These are phyloP conservation scores for Herpailurus yagouaroundi DNA, from an alignment of 2,113 vertebrate species.

Conservation along the genomic window DNA sequence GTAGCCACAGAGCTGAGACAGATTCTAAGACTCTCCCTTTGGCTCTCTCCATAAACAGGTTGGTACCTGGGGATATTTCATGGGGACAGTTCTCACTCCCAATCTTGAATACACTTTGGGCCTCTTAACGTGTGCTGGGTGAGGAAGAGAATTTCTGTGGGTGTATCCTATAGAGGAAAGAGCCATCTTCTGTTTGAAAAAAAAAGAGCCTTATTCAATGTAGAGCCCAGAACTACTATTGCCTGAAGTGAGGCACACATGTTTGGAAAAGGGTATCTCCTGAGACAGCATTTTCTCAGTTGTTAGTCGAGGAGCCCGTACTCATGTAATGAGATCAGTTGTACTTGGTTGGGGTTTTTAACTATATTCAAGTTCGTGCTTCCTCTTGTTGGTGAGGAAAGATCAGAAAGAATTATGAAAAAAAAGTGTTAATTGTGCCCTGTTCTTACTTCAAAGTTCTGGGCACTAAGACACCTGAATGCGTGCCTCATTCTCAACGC, in stretches of 20 bases:
- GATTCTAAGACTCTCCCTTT: not conserved
- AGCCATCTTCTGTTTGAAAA: not conserved
- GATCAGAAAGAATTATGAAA: not conserved
- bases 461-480: not conserved
- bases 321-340: not conserved
- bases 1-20: not conserved
- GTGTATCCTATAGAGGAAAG: not conserved
- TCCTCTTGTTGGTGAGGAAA: not conserved
- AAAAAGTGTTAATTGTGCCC: not conserved
- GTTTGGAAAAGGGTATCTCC: not conserved
- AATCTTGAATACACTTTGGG: not conserved
- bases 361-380: not conserved
- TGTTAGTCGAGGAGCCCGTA: not conserved
- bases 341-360: not conserved
- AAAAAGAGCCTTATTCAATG: not conserved
- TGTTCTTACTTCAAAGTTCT: not conserved
- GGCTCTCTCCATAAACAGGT: not conserved
- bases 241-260: not conserved
- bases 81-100: not conserved
- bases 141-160: not conserved
- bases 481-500: not conserved
- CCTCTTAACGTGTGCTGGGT: not conserved
- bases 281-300: not conserved
- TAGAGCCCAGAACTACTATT: not conserved
- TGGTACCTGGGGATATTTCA: not conserved